Evolutionary conservation across 2,797 vertebrate genomes (phyloP), one percentile per base, ranked within the genome.

Genomic region (Typhlichthys eigenmanni): DNA sequence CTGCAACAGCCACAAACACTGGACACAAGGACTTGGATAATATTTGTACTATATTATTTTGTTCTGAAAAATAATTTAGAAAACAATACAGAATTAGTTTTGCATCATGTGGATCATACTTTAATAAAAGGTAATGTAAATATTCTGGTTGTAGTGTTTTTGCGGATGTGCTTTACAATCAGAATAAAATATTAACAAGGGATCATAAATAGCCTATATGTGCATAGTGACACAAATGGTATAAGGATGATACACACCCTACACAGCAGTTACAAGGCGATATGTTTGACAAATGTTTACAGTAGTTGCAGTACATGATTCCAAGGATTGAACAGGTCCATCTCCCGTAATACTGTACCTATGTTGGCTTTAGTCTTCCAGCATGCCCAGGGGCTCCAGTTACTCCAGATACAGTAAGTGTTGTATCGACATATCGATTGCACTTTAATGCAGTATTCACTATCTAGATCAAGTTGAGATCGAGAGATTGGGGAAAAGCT

Each of bases 301-400:
- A 29, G 24, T 38, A 9, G 34, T 38, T 38, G 34, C 34, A 6
- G 34, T 9, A 38, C 34, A 38, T 38, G 34, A 38, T 38, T 38
- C 34, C 34, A 38, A 38, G 5, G n/a, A 9, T 11, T 4, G 48
- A 16, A 16, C 5, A 13, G n/a, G 13, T 16, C 13, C 7, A 13
- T 49, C 47, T 49, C 12, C 47, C 47, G 0, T n/a, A 14, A 49
- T 4, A 29, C 24, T 29, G 24, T 69, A 87, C 78, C 82, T 73
- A 16, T 12, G 49, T 10, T 12, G 48, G 10, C 46, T 2, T 52
- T 2, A 19, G 62, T 79, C 47, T 9, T 34, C 81, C 78, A 76
- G 52, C 78, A 85, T 16, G 4, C 24, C 0, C 8, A 0, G 12
- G 13, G 14, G 63, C 87, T 84, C 86, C 86, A 90, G 4, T 79